Evolutionary conservation across 2,888 invertebrate species (phyloP), one percentile per base, ranked within the genome.

Genomic region (Clitarchus hookeri): DNA sequence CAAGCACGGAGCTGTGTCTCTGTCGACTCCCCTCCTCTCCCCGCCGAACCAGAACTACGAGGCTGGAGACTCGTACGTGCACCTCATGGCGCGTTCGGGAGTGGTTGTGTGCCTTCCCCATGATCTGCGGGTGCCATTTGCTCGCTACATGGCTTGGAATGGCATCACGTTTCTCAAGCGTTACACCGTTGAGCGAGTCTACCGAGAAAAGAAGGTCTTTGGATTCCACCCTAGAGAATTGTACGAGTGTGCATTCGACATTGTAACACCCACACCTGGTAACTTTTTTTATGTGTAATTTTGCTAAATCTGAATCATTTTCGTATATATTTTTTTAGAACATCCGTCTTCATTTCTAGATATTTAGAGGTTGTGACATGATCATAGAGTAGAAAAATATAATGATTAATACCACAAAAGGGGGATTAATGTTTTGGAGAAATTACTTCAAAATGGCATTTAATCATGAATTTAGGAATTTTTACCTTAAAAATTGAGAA

Each of bases 171-270:
- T 95, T 89, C 93, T 98, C 90, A 95, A 98, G 88, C 94, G 99
- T 84, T 99, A 97, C 91, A 94, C 96, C 0, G 95, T 98, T 11
- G 98, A 97, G 89, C 94, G 96, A 85, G 98, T 98, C 0, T 99
- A 95, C 90, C 93, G 97, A 87, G 96, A 97, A 90, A 95, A 95
- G 89, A 95, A 95, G 89, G 91, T 92, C 12, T 91, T 91, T 88
- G 97, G 97, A 0, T 96, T 96, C 89, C 97, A 98, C 91, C 99
- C 99, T 0, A 94, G 96, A 88, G 98, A 98, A 92, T 93, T 97
- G 26, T 95, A 95, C 86, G 98, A 98, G 91, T 98, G 98, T 91
- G 97, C 97, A 1, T 98, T 98, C 91, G 99, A 99, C 91, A 97
- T 99, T 87, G 96, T 98, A 53, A 96, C 96, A 8, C 95, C 97